Percentiles rank a stretch among this genome's conserved stretches.
Conservation (phyloP, 2,888 invertebrate species). For the Agriopis marginaria region DNA sequence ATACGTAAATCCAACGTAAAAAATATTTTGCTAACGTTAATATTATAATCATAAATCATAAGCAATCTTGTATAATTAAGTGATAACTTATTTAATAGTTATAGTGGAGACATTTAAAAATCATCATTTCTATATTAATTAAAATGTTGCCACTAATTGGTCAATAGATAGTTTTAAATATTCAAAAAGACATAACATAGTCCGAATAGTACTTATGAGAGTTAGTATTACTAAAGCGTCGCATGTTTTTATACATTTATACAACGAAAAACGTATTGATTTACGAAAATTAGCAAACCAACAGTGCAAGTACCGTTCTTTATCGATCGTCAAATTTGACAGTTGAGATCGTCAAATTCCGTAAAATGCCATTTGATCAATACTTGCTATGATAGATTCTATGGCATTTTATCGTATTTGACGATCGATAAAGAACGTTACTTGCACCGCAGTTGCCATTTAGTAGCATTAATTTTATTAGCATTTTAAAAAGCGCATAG, state of each 20-base stretch:
- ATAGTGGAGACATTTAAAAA: not conserved
- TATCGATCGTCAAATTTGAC: too few species aligned
- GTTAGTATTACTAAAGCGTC: constrained; percentile 55
- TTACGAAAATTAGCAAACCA: constrained; percentile 3
- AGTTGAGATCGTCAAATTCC: too few species aligned
- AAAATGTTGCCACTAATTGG: not conserved
- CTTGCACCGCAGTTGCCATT: not conserved
- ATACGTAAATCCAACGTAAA: constrained; percentile 14
- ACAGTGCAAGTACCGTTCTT: not conserved
- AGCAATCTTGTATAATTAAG: constrained; percentile 37
- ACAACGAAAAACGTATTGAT: constrained; percentile 63
- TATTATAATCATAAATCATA: constrained; percentile 5
- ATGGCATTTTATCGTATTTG: too few species aligned
- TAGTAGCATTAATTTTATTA: constrained; percentile 22
- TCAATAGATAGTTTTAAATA: not conserved
- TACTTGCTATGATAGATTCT: too few species aligned
- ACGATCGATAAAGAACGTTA: too few species aligned
- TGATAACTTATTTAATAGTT: constrained; percentile 56
- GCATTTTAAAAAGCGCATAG: not conserved
- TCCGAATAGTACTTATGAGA: constrained; percentile 43
- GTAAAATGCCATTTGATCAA: too few species aligned
- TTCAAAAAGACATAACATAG: constrained; percentile 42
- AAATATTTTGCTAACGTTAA: not conserved
- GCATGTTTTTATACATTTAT: constrained; percentile 77
- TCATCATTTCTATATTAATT: not conserved